Evolutionary conservation across 2,113 vertebrate genomes (phyloP), one percentile per base, ranked within the genome.

Genomic region (Guaruba guarouba): DNA sequence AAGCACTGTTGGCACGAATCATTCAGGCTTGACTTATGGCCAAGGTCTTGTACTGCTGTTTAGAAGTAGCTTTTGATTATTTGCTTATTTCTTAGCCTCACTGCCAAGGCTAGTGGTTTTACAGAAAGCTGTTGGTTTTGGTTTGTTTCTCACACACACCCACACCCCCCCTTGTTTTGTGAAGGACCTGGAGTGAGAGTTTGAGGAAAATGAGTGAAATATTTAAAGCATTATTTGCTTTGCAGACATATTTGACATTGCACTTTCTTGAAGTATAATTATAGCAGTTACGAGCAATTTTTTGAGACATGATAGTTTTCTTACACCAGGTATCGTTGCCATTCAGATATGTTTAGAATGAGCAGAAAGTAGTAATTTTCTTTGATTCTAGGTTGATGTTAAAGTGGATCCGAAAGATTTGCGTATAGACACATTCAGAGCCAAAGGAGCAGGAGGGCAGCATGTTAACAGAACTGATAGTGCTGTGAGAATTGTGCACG

Each of bases 381-480:
- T 95, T 87, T 90, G 49, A 37, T 88, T 94, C 28, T 90, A 99
- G 99, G 91, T 99, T 51, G 98, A 99, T 29, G 68, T 99, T 93
- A 98, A 98, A 97, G 96, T 99, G 33, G 97, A 99, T 52, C 95
- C 98, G 16, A 99, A 98, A 92, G 99, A 99, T 76, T 97, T 99
- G 79, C 98, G 98, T 22, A 93, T 99, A 41, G 99, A 99, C 92
- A 99, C 99, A 0, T 99, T 99, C 97, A 98, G 98, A 95, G 98
- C 99, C 39, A 98, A 96, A 92, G 99, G 99, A 39, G 97, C 99
- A 17, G 99, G 99, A 24, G 99, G 99, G 2, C 99, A 99, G 88
- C 99, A 99, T 0, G 99, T 99, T 43, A 99, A 99, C 92, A 99
- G 98, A 13, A 99, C 99, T 2, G 99, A 99, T 77, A 99, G 99